These are phyloP conservation scores for Tupaia chinensis DNA, from an alignment of 2,113 vertebrate species.

Conservation along the genomic window DNA sequence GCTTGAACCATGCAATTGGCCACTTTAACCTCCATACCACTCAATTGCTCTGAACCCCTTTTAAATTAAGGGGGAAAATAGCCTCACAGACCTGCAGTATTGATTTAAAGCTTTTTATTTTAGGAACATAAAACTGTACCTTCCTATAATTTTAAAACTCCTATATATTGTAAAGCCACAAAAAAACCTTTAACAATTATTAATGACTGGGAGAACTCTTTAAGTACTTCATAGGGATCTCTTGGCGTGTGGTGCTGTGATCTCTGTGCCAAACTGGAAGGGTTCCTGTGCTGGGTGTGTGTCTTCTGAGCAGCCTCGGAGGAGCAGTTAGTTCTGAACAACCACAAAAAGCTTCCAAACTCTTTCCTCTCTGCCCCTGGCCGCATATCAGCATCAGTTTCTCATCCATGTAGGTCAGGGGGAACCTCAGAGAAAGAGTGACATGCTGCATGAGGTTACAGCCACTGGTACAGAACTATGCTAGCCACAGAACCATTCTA, in stretches of 20 bases:
- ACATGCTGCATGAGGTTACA: accelerated
- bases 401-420: background rate
- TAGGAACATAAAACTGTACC: background rate
- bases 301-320: background rate
- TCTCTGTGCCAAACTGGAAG: background rate
- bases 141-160: background rate
- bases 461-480: background rate
- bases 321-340: background rate
- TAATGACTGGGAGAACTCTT: background rate
- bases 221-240: background rate
- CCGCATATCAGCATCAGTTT: too few relatives aligned
- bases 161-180: background rate
- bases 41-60: background rate
- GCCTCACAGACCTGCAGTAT: background rate
- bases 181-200: background rate
- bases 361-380: background rate
- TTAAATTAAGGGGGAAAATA: background rate
- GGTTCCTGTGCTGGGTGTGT: accelerated
- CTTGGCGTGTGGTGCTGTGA: background rate
- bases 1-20: too few relatives aligned
- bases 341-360: background rate
- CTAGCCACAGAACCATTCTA: accelerated
- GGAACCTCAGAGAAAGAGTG: accelerated
- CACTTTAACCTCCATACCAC: too few relatives aligned
- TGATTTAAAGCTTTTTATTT: constrained; percentile 16